phyloP scores from a whole-genome alignment of 2,797 vertebrate genomes.

The Takifugu rubripes region DNA sequence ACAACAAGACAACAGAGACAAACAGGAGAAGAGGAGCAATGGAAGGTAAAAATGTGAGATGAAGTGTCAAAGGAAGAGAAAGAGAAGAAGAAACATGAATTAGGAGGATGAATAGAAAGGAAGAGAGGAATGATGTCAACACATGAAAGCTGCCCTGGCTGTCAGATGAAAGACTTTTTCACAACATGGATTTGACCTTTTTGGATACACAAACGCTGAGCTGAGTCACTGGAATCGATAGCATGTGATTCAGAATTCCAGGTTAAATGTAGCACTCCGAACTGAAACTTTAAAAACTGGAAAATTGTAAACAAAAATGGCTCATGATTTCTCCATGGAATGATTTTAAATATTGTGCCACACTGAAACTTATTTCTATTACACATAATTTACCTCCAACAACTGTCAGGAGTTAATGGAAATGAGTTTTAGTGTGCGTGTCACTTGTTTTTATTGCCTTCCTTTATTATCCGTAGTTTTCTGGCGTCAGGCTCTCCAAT shows the following conservation, averaged over 20 bases:
- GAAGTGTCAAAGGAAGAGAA: constrained; percentile 9
- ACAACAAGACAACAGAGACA: constrained; percentile 8
- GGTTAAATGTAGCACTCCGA: no score
- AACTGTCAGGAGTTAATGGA: no score
- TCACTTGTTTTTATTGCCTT: no score
- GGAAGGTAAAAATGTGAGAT: constrained; percentile 34
- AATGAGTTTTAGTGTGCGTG: no score
- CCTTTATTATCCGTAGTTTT: no score
- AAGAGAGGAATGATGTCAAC: constrained; percentile 44
- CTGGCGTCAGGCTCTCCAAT: not conserved
- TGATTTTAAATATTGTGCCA: no score
- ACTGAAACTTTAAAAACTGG: no score
- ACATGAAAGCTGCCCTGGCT: constrained; percentile 54
- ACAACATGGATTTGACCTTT: constrained; percentile 2
- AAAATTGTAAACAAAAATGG: no score
- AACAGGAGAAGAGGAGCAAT: constrained; percentile 16
- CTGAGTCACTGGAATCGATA: not conserved
- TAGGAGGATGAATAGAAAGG: constrained; percentile 29
- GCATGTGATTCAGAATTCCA: not conserved
- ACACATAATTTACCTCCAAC: no score
- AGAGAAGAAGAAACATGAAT: constrained; percentile 17
- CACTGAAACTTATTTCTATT: no score
- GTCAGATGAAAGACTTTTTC: constrained; percentile 59
- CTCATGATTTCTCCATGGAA: no score
- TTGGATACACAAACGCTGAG: not conserved